Evolutionary conservation across 2,797 vertebrate genomes (phyloP).

Genomic region (Microchirus variegatus): DNA sequence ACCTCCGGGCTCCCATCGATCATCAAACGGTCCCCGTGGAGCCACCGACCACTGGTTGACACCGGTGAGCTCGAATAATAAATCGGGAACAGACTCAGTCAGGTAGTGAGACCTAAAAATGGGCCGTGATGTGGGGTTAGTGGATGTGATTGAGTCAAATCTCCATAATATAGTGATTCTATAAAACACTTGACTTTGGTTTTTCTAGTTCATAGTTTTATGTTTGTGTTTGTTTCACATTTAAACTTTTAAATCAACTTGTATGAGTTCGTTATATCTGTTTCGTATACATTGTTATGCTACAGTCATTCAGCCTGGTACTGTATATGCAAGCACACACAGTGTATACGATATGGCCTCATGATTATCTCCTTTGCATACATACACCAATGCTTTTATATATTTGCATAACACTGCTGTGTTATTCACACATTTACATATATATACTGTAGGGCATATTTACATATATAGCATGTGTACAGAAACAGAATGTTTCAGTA

Average conservation of each 20-base stretch:
- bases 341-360: background rate
- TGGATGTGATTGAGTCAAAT: constrained; percentile 16
- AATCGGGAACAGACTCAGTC: constrained; percentile 35
- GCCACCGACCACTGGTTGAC: constrained; percentile 40
- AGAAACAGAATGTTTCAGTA: background rate
- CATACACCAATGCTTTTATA: background rate
- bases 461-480: constrained; percentile 1
- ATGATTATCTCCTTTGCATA: background rate
- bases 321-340: background rate
- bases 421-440: constrained; percentile 7
- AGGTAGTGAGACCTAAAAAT: constrained; percentile 38
- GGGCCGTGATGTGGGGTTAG: constrained; percentile 8
- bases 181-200: too few relatives aligned
- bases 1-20: constrained; percentile 60
- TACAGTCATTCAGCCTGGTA: background rate
- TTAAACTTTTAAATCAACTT: too few relatives aligned
- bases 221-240: too few relatives aligned
- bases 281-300: background rate
- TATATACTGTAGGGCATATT: constrained; percentile 1
- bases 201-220: too few relatives aligned
- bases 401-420: constrained; percentile 2
- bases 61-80: constrained; percentile 45
- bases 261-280: background rate
- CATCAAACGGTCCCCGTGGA: constrained; percentile 45
- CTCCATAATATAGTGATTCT: background rate